These are phyloP conservation scores for Batillaria attramentaria DNA, from an alignment of 1,140 invertebrate genomes.

Conservation along the genomic window DNA sequence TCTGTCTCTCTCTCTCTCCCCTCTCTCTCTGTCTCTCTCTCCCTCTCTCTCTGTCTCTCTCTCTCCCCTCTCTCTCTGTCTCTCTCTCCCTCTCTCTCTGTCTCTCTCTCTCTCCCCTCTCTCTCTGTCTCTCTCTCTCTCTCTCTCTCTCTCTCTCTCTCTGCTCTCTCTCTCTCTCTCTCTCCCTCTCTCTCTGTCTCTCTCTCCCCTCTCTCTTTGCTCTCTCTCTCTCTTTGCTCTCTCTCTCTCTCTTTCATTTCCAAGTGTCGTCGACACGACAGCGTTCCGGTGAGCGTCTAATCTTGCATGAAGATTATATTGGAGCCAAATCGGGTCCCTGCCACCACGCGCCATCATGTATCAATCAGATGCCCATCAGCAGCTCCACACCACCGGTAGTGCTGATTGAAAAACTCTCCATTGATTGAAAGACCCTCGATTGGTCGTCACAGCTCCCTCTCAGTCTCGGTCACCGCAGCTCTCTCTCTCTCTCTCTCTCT, in stretches of 20 bases:
- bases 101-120: not conserved
- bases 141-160: not conserved
- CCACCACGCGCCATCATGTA: slow-evolving; percentile 2
- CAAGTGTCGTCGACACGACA: not conserved
- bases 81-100: not conserved
- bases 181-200: no score
- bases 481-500: slow-evolving; percentile 24
- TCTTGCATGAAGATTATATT: slow-evolving; percentile 33
- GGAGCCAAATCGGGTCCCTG: slow-evolving; percentile 1
- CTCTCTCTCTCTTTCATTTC: not conserved
- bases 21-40: no score
- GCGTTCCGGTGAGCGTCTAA: slow-evolving; percentile 12
- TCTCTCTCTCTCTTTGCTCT: not conserved
- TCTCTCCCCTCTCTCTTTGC: not conserved
- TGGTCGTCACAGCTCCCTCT: not conserved
- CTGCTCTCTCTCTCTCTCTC: not conserved
- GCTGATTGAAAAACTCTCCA: no score
- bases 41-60: not conserved
- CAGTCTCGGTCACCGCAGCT: not conserved
- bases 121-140: not conserved
- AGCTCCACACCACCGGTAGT: no score
- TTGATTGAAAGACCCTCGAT: no score
- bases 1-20: no score
- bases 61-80: not conserved
- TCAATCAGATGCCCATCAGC: slow-evolving; percentile 24